phyloP scores from a whole-genome alignment of 2,113 vertebrate genomes.

The Hippoglossus stenolepis region DNA sequence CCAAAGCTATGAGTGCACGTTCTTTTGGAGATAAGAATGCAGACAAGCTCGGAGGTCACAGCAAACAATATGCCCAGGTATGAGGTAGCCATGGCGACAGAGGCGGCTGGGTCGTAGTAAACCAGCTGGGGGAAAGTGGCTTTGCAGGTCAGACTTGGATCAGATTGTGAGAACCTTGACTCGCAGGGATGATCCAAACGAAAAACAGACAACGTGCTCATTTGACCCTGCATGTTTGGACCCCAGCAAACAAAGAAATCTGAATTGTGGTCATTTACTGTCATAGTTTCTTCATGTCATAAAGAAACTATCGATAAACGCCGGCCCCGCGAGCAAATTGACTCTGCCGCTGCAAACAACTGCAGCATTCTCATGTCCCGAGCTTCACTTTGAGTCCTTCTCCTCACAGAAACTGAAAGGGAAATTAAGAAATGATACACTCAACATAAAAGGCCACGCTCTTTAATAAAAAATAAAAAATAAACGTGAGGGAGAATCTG shows the following conservation, averaged over 20 bases:
- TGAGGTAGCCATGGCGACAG: slow-evolving; percentile 33
- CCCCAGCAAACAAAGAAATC: neutral
- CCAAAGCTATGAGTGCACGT: slow-evolving; percentile 54
- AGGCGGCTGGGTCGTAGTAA: slow-evolving; percentile 3
- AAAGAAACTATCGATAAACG: too few species aligned
- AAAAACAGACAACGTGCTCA: neutral
- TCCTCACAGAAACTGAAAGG: too few species aligned
- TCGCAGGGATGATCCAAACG: slow-evolving; percentile 1
- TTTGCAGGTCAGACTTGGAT: too few species aligned
- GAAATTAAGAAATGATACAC: neutral
- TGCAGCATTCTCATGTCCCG: too few species aligned
- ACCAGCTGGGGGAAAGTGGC: neutral
- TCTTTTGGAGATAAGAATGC: slow-evolving; percentile 70
- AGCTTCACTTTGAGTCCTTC: too few species aligned
- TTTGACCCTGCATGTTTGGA: neutral
- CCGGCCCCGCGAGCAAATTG: too few species aligned
- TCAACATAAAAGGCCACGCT: neutral
- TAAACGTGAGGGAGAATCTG: neutral
- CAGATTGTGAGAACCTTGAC: neutral
- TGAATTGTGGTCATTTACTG: neutral
- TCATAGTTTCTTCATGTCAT: neutral
- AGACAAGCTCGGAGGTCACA: slow-evolving; percentile 62
- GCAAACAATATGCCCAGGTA: slow-evolving; percentile 59
- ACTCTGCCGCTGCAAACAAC: too few species aligned
- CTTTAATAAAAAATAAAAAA: neutral